Evolutionary conservation across 2,888 invertebrate genomes (phyloP).

Genomic region (Anarsia innoxiella): DNA sequence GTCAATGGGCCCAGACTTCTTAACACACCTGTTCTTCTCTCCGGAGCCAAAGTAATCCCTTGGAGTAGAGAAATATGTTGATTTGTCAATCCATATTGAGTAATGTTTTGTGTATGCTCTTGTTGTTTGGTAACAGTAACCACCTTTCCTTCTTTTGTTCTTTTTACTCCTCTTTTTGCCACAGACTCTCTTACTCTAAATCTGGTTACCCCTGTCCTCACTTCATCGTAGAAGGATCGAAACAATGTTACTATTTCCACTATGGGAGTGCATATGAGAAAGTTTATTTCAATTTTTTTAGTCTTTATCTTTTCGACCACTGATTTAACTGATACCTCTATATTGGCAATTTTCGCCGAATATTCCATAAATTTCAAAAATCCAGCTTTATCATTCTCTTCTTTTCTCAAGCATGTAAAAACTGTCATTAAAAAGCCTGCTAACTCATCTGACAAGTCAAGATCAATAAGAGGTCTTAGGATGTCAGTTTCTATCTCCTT

Average conservation of each 20-base stretch:
- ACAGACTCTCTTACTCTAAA: background rate
- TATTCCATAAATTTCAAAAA: background rate
- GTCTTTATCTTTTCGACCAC: background rate
- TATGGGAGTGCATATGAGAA: conserved; percentile 6
- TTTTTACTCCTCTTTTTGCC: background rate
- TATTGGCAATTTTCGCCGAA: background rate
- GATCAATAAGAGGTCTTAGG: background rate
- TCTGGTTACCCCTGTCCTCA: conserved; percentile 2
- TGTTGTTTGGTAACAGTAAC: background rate
- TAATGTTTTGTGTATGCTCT: background rate
- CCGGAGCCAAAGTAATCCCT: conserved; percentile 10
- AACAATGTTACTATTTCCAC: conserved; percentile 1
- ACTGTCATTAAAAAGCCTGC: background rate
- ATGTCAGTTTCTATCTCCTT: background rate
- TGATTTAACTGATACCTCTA: background rate
- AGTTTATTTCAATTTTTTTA: conserved; percentile 3
- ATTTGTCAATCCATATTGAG: background rate
- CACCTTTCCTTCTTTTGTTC: background rate
- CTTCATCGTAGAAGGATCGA: background rate
- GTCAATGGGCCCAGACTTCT: conserved; percentile 19
- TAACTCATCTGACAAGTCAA: background rate
- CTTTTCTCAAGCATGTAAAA: background rate
- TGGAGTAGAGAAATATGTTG: conserved; percentile 3
- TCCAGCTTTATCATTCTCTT: background rate
- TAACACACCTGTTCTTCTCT: conserved; percentile 19